Conservation (phyloP, 2,113 vertebrate species). For the Sminthopsis crassicaudata region DNA sequence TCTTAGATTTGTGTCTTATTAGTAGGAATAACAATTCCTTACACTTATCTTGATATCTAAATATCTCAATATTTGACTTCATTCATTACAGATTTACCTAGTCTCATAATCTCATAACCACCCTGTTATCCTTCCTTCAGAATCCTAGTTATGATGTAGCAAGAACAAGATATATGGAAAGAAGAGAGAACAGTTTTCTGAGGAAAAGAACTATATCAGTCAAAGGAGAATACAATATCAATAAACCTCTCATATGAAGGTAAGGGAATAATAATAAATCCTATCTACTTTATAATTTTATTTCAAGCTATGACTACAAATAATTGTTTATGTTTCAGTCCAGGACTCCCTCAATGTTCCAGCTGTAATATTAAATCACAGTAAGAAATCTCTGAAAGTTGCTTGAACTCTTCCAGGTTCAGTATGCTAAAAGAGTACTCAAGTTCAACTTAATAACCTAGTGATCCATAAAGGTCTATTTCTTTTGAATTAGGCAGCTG, state of each 20-base stretch:
- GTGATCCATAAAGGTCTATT: neutral
- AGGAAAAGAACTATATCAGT: neutral
- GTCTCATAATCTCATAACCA: neutral
- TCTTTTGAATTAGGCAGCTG: neutral
- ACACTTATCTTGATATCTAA: neutral
- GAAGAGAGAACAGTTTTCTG: neutral
- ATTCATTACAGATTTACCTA: neutral
- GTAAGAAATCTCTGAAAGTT: neutral
- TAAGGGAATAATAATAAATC: neutral
- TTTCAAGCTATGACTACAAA: neutral
- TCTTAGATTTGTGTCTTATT: neutral
- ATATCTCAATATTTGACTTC: neutral
- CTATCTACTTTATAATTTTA: neutral
- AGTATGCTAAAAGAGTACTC: neutral
- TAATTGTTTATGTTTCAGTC: neutral
- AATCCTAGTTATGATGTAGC: neutral
- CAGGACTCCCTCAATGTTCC: neutral
- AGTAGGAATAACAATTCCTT: neutral
- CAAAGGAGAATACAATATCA: neutral
- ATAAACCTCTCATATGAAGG: too few species aligned
- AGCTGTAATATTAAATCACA: neutral
- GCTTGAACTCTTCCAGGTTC: neutral
- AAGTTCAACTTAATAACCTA: neutral
- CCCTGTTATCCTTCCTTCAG: neutral
- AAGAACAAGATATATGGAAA: neutral